phyloP scores from a whole-genome alignment of 2,113 vertebrate species.

The Hymenochirus boettgeri region DNA sequence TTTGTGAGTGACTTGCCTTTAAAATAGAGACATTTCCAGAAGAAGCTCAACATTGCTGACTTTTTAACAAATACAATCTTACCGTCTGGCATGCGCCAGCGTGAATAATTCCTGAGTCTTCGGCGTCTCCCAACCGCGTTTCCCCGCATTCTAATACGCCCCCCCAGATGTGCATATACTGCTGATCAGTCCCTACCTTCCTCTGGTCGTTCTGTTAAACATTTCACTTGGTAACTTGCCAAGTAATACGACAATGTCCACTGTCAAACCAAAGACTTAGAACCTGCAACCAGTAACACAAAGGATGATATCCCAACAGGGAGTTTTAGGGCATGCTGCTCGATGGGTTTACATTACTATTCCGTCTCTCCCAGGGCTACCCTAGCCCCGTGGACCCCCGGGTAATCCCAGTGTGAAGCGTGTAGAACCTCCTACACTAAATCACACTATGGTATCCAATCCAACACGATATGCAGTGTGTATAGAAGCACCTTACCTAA shows the following conservation, averaged over 20 bases:
- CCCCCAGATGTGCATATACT: not conserved
- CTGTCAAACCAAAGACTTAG: slow-evolving; percentile 58
- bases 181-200: slow-evolving; percentile 71
- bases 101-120: too few species aligned
- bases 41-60: too few species aligned
- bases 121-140: too few species aligned
- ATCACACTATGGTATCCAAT: too few species aligned
- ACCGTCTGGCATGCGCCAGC: too few species aligned
- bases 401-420: too few species aligned
- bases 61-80: too few species aligned
- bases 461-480: too few species aligned
- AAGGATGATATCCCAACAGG: not conserved
- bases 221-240: slow-evolving; percentile 88
- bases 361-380: not conserved
- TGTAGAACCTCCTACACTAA: too few species aligned
- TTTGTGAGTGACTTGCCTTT: too few species aligned
- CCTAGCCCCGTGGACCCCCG: not conserved
- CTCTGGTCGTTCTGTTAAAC: slow-evolving; percentile 78
- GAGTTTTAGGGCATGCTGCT: not conserved
- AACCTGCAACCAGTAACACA: not conserved
- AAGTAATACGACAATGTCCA: slow-evolving; percentile 83
- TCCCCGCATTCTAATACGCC: not conserved
- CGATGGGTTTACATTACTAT: not conserved
- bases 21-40: too few species aligned
- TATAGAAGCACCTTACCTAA: too few species aligned